Base-by-base conservation (phyloP, 1,140 invertebrate species). In the Tetragonula clypearis region DNA sequence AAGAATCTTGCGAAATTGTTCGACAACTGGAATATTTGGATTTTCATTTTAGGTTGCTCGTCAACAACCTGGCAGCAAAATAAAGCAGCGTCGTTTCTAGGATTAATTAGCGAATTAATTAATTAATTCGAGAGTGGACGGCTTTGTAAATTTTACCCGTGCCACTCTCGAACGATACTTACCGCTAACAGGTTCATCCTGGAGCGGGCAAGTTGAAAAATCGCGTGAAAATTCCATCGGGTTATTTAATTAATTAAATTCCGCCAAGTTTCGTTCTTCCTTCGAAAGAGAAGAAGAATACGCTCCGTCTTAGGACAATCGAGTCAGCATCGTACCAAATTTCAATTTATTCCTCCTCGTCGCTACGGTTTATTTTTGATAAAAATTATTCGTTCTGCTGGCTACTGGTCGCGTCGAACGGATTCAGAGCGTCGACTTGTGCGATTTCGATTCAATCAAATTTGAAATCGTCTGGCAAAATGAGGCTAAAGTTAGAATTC, bases 201-300 rank as follows among this genome's bases (percentile, higher is more conserved):
- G 35, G 62, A 35, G 17, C 5, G 3, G 21, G 41, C 41, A 41
- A 71, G 68, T 41, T n/a, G 41, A 71, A 71, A 71, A 71, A 71
- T 71, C 35, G 26, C 66, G 15, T n/a, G 69, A 12, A 71, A 49
- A 66, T 66, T 66, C n/a, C 65, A 66, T 66, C 65, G 65, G 65
- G 15, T 66, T 66, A 66, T 66, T 30, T 66, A 66, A 66, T 66
- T 66, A 66, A 66, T 66, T 66, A 66, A 15, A 30, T 66, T 66
- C 65, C 30, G 15, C 26, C 26, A 30, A 66, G 15, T 66, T 66
- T 30, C 65, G 15, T 66, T 14, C 30, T 30, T 26, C 26, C n/a
- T 26, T 15, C 6, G 5, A 17, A 30, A 2, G 30, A n/a, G 26
- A 30, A 30, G 12, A 30, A 30, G 30, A 30, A 30, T 15, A 2